Base-by-base conservation (phyloP, 37 sponge, comb jelly and placozoan species). In the Bolinopsis microptera region DNA sequence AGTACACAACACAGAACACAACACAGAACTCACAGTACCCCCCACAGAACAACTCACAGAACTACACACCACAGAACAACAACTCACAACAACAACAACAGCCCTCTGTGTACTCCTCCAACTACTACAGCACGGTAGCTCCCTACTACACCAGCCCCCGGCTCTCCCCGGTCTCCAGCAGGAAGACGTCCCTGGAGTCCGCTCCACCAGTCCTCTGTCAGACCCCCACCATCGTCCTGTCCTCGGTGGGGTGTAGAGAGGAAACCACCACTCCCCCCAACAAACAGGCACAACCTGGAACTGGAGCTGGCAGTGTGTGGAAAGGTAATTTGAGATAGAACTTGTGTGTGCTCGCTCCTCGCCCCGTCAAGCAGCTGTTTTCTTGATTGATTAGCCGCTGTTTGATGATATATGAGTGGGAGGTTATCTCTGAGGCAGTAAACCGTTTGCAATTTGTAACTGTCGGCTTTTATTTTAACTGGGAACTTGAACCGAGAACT, bases 151-250 rank as follows among this genome's bases (percentile, higher is more conserved):
- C 74, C 61, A 48, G 61, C 13, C 61, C 61, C 9, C 61, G 61
- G 61, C 61, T 48, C 74, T 70, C 74, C 25, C 74, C 74, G 25
- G 74, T 70, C 74, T 70, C 28, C 74, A 70, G 74, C 26, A 8
- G 74, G 26, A 70, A 70, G 74, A 70, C 74, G 24, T 70, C 74
- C 3, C 3, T 70, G 25, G 74, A 70, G 74, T 70, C 74, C 16
- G 74, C 74, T 26, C 74, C 74, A n/a, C 74, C 74, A 2, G 30
- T n/a, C 25, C 74, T 70, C 74, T 22, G 61, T 13, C 61, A 48
- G 61, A 48, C 61, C 9, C 61, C 61, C 9, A 48, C 61, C 5
- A 48, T 48, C 13, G 61, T 48, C 61, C 61, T 48, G 61, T 48
- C 61, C 9, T 5, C 61, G 61, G 61, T 48, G 5, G 61, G 61